phyloP scores from a whole-genome alignment of 2,888 invertebrate species.

The Lacanobia oleracea region DNA sequence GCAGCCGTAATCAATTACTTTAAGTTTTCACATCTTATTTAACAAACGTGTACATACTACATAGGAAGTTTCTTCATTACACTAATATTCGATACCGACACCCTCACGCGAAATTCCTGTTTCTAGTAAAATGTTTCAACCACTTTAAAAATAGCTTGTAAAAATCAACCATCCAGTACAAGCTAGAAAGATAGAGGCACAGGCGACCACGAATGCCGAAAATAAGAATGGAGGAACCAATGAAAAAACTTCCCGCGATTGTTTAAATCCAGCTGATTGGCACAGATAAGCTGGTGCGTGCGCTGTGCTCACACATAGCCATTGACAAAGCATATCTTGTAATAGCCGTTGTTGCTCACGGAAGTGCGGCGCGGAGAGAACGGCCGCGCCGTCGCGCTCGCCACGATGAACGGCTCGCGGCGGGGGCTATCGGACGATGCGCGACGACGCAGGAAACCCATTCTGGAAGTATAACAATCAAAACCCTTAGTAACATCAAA shows the following conservation, averaged over 20 bases:
- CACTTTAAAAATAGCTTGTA: conserved; percentile 10
- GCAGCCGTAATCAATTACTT: conserved; percentile 22
- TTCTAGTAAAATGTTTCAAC: conserved; percentile 5
- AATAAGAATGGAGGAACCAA: conserved; percentile 20
- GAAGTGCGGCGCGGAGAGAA: conserved; percentile 90
- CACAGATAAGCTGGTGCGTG: conserved; percentile 78
- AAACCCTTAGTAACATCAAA: neutral
- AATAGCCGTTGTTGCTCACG: conserved; percentile 91
- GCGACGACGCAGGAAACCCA: conserved; percentile 89
- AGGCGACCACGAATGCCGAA: neutral
- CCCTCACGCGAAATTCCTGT: conserved; percentile 9
- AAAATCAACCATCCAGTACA: conserved; percentile 13
- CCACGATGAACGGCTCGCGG: conserved; percentile 85
- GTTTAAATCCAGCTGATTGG: conserved; percentile 85
- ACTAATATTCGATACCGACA: conserved; percentile 19
- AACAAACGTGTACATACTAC: conserved; percentile 50
- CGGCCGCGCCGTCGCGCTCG: conserved; percentile 79
- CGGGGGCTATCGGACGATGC: conserved; percentile 90
- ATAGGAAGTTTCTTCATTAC: conserved; percentile 64
- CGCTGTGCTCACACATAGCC: conserved; percentile 87
- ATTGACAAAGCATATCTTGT: conserved; percentile 91
- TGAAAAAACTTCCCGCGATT: conserved; percentile 67
- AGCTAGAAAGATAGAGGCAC: conserved; percentile 23
- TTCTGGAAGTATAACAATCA: conserved; percentile 70
- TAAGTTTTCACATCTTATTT: conserved; percentile 43